Evolutionary conservation across 64 coral and sea anemone genomes (phyloP).

Genomic region (Dendronephthya gigantea): DNA sequence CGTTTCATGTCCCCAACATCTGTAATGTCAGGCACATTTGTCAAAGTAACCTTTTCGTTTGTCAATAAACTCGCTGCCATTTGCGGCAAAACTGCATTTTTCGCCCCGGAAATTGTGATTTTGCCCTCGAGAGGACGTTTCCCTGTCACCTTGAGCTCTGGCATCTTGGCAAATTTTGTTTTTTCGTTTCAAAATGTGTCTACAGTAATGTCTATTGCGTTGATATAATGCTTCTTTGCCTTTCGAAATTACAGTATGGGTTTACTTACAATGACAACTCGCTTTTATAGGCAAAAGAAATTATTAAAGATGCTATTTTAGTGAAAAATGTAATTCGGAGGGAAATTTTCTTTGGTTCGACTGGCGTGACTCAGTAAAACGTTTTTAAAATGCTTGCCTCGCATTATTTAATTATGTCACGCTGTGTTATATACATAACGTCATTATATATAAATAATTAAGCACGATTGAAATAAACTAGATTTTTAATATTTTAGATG

Average conservation of each 20-base stretch:
- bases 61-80: conserved; percentile 49
- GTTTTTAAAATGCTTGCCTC: neutral
- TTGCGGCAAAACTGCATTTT: conserved; percentile 41
- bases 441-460: too few relatives aligned
- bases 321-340: neutral
- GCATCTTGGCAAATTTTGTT: neutral
- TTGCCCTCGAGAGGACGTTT: conserved; percentile 9
- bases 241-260: neutral
- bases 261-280: neutral
- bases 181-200: neutral
- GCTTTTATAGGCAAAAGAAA: neutral
- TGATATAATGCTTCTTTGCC: neutral
- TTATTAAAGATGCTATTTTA: neutral
- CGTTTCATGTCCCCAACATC: conserved; percentile 34
- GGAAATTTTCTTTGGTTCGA: neutral
- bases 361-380: neutral
- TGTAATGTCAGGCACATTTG: conserved; percentile 29
- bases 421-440: too few relatives aligned
- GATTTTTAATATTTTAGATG: too few relatives aligned
- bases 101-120: conserved; percentile 50
- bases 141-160: neutral
- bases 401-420: too few relatives aligned
- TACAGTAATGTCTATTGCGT: neutral
- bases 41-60: neutral
- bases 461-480: too few relatives aligned